These are phyloP conservation scores for Drosophila bifasciata DNA, from an alignment of 1,140 invertebrate genomes.

Conservation along the genomic window DNA sequence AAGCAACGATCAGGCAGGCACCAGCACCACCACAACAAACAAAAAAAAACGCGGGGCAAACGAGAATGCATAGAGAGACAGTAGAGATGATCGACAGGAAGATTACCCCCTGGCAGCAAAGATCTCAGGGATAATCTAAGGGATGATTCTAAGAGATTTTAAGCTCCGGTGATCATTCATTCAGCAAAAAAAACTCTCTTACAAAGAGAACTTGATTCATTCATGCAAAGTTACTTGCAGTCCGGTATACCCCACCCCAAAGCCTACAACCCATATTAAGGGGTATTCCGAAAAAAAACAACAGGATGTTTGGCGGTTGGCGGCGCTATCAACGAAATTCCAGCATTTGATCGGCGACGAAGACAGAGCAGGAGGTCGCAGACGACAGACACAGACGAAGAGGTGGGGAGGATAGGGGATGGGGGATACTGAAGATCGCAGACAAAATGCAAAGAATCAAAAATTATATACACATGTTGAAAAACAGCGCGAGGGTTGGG, in stretches of 20 bases:
- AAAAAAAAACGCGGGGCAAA: constrained; percentile 40
- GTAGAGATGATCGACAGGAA: constrained; percentile 18
- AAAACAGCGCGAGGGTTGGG: background rate
- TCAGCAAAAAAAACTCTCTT: too few relatives aligned
- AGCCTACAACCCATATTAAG: constrained; percentile 1
- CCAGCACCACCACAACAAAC: background rate
- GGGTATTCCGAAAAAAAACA: constrained; percentile 46
- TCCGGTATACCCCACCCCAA: background rate
- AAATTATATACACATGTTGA: constrained; percentile 60
- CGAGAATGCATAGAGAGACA: constrained; percentile 5
- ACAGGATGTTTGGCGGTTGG: constrained; percentile 74
- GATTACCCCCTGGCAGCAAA: constrained; percentile 8
- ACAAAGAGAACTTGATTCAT: too few relatives aligned
- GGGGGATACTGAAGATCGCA: constrained; percentile 54
- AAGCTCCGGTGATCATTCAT: too few relatives aligned
- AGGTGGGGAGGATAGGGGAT: background rate
- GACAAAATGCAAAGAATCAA: constrained; percentile 79
- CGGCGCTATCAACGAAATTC: constrained; percentile 80
- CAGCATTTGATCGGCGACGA: constrained; percentile 66
- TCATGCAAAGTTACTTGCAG: too few relatives aligned
- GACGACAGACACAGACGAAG: too few relatives aligned
- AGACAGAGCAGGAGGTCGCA: too few relatives aligned
- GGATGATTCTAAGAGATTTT: too few relatives aligned
- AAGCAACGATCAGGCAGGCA: constrained; percentile 29
- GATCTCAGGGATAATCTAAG: too few relatives aligned